phyloP scores from a whole-genome alignment of 2,888 invertebrate genomes.

The Dryadula phaetusa region DNA sequence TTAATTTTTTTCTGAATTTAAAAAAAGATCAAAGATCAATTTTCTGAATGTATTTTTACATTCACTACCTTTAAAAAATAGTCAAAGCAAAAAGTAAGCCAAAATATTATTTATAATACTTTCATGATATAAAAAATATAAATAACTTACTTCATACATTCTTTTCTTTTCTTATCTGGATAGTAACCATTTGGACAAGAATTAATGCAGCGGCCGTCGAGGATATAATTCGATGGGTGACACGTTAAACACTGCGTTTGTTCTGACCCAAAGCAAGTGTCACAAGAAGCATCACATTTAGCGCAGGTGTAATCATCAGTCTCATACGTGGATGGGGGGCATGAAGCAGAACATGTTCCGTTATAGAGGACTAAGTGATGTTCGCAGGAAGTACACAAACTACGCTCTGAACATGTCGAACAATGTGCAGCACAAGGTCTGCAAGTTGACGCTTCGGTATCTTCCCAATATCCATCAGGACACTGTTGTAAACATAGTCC shows the following conservation, averaged over 20 bases:
- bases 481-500: constrained; percentile 95
- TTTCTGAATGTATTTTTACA: too few relatives aligned
- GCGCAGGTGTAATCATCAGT: constrained; percentile 94
- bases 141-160: constrained; percentile 87
- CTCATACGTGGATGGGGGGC: constrained; percentile 92
- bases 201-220: constrained; percentile 88
- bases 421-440: constrained; percentile 94
- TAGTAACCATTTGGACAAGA: constrained; percentile 90
- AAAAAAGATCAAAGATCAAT: too few relatives aligned
- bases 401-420: constrained; percentile 92
- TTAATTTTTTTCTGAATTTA: not conserved
- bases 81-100: too few relatives aligned
- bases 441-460: constrained; percentile 89
- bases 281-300: constrained; percentile 91
- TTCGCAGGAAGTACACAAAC: constrained; percentile 94
- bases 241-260: constrained; percentile 93
- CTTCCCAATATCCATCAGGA: constrained; percentile 95
- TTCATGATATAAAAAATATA: constrained; percentile 8
- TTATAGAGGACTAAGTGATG: constrained; percentile 93
- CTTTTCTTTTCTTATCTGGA: constrained; percentile 90
- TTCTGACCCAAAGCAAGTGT: constrained; percentile 91
- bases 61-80: too few relatives aligned
- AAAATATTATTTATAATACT: not conserved
- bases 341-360: constrained; percentile 92
- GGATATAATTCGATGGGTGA: constrained; percentile 87